These are phyloP conservation scores for Physeter macrocephalus DNA, from an alignment of 2,113 vertebrate species.

Conservation along the genomic window DNA sequence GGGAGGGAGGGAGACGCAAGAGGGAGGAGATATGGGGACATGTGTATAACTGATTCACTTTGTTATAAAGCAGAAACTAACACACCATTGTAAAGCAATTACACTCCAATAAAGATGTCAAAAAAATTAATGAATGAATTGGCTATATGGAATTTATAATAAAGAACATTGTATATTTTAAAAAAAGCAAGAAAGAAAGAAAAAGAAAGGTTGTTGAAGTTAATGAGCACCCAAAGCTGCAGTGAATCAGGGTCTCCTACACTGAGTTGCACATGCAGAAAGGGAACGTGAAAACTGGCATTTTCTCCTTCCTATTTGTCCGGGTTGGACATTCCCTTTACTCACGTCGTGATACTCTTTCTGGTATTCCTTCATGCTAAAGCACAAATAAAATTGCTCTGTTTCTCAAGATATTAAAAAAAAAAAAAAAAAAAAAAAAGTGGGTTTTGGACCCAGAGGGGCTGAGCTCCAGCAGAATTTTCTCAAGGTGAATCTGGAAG, in stretches of 20 bases:
- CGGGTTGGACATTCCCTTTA: neutral
- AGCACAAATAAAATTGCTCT: neutral
- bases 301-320: neutral
- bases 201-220: neutral
- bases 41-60: no score
- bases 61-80: no score
- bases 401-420: neutral
- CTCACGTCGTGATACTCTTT: neutral
- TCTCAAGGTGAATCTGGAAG: neutral
- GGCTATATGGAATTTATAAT: no score
- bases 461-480: neutral
- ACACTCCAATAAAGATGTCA: no score
- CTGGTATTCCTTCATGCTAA: neutral
- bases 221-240: neutral
- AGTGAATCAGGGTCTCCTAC: neutral
- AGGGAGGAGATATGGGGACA: no score
- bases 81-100: no score
- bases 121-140: no score
- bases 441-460: neutral
- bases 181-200: no score
- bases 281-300: neutral
- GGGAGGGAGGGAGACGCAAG: no score
- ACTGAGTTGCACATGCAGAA: neutral
- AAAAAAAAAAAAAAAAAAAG: no score
- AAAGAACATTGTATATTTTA: no score